Conservation (phyloP, 1,140 invertebrate species). For the Pachyrhynchus sulphureomaculatus region DNA sequence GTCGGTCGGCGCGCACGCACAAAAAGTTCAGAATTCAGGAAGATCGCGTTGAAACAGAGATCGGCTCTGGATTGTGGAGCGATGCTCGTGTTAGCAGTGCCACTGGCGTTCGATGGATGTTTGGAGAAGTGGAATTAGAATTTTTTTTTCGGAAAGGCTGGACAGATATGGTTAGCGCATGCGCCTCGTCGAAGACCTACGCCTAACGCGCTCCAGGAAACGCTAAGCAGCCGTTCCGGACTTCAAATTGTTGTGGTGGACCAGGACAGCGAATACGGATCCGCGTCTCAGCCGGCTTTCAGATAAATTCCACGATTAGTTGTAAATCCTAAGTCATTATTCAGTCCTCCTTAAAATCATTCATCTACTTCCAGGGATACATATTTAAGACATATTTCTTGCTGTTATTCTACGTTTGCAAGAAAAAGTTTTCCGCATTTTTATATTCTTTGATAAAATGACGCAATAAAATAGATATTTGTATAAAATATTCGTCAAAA, state of each 20-base stretch:
- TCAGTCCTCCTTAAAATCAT: conserved; percentile 8
- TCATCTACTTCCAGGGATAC: conserved; percentile 1
- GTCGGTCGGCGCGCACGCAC: conserved; percentile 2
- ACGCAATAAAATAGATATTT: too few relatives aligned
- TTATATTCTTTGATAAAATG: too few relatives aligned
- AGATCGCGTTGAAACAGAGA: not conserved
- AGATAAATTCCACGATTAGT: conserved; percentile 9
- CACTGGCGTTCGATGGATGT: conserved; percentile 28
- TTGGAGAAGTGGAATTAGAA: conserved; percentile 28
- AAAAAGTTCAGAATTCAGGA: not conserved
- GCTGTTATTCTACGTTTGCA: too few relatives aligned
- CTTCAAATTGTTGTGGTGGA: conserved; percentile 21
- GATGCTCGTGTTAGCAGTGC: conserved; percentile 17
- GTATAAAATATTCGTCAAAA: too few relatives aligned
- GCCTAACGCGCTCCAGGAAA: conserved; percentile 27
- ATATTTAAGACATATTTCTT: not conserved
- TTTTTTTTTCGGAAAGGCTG: conserved; percentile 29
- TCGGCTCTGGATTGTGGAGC: conserved; percentile 1
- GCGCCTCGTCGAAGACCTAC: conserved; percentile 10
- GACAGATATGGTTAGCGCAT: conserved; percentile 11
- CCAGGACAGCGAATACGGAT: conserved; percentile 21
- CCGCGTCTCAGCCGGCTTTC: conserved; percentile 3
- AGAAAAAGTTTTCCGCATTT: too few relatives aligned
- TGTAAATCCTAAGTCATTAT: conserved; percentile 13
- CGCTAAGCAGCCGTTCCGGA: conserved; percentile 25